A percentile compares a stretch with the other conserved stretches of the same genome.
Evolutionary conservation across 2,888 invertebrate genomes (phyloP).

Genomic region (Sialis lutaria): DNA sequence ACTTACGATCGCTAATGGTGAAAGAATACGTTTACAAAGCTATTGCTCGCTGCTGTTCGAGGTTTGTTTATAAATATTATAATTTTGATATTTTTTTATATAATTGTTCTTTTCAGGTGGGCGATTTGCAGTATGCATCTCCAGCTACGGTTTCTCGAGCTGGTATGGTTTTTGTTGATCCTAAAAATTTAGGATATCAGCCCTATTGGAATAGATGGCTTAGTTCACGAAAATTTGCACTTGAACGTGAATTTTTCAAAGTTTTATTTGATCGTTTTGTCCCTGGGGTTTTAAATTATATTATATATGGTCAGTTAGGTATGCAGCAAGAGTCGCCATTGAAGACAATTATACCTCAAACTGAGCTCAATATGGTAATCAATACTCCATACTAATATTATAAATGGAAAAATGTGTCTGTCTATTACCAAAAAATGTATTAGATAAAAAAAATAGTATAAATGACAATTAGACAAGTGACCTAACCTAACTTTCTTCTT

Average conservation of each 20-base stretch:
- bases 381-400: too few species aligned
- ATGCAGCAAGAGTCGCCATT: constrained; percentile 54
- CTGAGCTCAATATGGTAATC: constrained; percentile 64
- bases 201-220: constrained; percentile 83
- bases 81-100: constrained; percentile 6
- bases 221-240: constrained; percentile 29
- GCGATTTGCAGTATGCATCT: constrained; percentile 75
- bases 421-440: too few species aligned
- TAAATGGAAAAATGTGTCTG: constrained; percentile 4
- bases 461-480: constrained; percentile 1
- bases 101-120: constrained; percentile 35
- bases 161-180: constrained; percentile 89
- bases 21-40: constrained; percentile 65
- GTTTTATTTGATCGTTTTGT: constrained; percentile 63
- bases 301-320: constrained; percentile 54
- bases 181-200: constrained; percentile 71
- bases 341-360: constrained; percentile 68
- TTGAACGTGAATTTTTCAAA: constrained; percentile 25
- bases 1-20: constrained; percentile 78
- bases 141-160: constrained; percentile 86
- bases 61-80: constrained; percentile 21
- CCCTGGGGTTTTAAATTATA: constrained; percentile 48
- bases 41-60: constrained; percentile 77
- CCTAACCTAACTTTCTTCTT: background rate
- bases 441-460: too few species aligned